Percentiles rank a stretch among this genome's conserved stretches.
Evolutionary conservation across 2,797 vertebrate genomes (phyloP).

Genomic region (Gymnothorax javanicus): DNA sequence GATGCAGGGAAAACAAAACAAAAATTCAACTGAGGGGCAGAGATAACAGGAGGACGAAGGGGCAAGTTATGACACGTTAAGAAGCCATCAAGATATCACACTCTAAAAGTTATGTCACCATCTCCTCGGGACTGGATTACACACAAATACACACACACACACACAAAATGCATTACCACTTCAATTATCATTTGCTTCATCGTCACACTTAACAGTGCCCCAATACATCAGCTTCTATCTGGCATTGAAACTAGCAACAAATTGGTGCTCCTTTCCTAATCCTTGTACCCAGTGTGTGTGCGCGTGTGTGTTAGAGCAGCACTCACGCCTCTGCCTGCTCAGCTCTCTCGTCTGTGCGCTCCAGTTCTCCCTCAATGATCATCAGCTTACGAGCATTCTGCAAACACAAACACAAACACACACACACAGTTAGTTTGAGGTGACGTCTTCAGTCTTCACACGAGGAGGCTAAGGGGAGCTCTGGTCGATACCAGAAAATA

Average conservation of each 20-base stretch:
- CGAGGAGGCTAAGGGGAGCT: no score
- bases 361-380: conserved; percentile 93
- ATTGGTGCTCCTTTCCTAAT: neutral
- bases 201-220: no score
- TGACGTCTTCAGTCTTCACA: no score
- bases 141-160: neutral
- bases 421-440: neutral
- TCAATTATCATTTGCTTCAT: no score
- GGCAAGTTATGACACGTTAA: neutral
- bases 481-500: no score
- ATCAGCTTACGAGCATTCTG: conserved; percentile 97
- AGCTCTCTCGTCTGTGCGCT: conserved; percentile 93
- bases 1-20: conserved; percentile 38
- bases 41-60: no score
- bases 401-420: neutral
- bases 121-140: neutral
- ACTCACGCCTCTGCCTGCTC: conserved; percentile 94
- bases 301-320: neutral
- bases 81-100: neutral
- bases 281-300: neutral
- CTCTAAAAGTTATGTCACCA: neutral
- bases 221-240: neutral
- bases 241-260: neutral
- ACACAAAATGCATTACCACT: neutral
- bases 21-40: neutral